Evolutionary conservation across 2,113 vertebrate genomes (phyloP), one percentile per base, ranked within the genome.

Genomic region (Pavo muticus): DNA sequence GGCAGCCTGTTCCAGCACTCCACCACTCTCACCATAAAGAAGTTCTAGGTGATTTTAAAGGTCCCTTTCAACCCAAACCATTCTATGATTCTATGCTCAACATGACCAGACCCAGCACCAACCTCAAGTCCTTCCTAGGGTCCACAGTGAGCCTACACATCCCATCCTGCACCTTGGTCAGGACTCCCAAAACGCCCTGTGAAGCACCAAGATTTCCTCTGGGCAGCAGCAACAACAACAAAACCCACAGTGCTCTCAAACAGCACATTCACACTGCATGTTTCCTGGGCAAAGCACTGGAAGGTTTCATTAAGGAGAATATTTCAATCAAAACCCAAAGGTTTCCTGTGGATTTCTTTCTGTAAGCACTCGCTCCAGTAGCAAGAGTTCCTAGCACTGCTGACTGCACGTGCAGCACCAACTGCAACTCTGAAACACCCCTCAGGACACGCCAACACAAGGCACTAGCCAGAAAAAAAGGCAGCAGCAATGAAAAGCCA

Each of bases 341-440:
- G 69, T 88, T 91, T 95, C 93, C 95, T 77, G 72, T 27, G 75
- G 60, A 94, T 68, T 90, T 67, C 64, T 95, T 74, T 90, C 52
- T 68, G 89, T 88, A 91, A 96, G 91, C 79, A 71, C 71, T 16
- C 87, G 68, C 56, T 94, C 25, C 82, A 76, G 56, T 40, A 2
- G 75, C 75, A 74, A 24, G 59, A 93, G 39, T 40, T 74, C 56
- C 75, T 27, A 7, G 1, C 0, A 0, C 32, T 76, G 89, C 78
- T 64, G 42, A 64, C 75, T 86, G 85, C 50, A 24, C 27, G 29
- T 0, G 2, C 63, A 52, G 90, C 17, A 90, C 93, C 94, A 95
- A 70, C 88, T 85, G 47, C 68, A 93, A 42, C 78, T 87, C 72
- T 42, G 67, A 67, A 29, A 82, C 82, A 79, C 7, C 77, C 91